Conservation (phyloP, 92 coral and sea anemone species). For the Epizoanthus ramosus region DNA sequence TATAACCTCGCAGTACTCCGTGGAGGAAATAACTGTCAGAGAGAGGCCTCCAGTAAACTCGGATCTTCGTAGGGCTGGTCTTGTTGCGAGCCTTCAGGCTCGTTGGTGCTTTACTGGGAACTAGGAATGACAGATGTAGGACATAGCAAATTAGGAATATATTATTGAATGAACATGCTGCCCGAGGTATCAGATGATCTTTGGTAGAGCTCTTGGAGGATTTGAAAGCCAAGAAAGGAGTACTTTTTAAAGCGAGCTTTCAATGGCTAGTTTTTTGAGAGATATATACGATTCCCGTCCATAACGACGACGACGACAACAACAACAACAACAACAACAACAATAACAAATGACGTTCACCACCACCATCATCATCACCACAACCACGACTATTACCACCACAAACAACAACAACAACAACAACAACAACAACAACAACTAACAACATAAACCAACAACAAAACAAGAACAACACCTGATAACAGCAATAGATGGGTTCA, state of each 20-base stretch:
- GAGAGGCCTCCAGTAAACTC: slow-evolving; percentile 42
- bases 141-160: not conserved
- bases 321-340: not conserved
- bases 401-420: not conserved
- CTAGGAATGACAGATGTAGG: slow-evolving; percentile 12
- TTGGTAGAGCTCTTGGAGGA: not conserved
- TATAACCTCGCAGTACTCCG: slow-evolving; percentile 49
- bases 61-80: slow-evolving; percentile 38
- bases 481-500: not conserved
- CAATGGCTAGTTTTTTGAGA: not conserved
- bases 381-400: no score
- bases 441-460: no score
- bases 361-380: no score
- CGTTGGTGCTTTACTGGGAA: slow-evolving; percentile 47
- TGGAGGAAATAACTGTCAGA: slow-evolving; percentile 22
- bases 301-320: no score
- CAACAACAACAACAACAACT: not conserved
- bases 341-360: not conserved
- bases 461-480: no score
- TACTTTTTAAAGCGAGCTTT: no score
- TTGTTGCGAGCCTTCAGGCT: slow-evolving; percentile 26
- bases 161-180: not conserved
- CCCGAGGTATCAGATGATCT: not conserved
- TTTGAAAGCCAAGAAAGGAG: not conserved
- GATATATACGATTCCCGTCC: not conserved